Conservation (phyloP, 2,888 invertebrate genomes). For the Hecatera dysodea region DNA sequence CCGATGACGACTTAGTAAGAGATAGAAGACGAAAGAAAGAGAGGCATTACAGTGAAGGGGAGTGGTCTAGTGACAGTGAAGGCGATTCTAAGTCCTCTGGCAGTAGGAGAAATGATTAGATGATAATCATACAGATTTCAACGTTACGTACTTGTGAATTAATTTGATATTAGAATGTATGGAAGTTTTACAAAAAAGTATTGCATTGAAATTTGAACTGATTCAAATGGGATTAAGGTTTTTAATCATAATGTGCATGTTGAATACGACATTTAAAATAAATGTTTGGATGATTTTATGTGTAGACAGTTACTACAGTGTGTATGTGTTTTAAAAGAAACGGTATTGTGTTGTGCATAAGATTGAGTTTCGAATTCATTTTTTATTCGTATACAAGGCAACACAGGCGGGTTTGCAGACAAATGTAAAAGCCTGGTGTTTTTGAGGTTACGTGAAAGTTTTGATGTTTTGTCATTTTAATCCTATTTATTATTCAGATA, state of each 20-base stretch:
- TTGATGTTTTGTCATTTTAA: background rate
- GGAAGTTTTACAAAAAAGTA: background rate
- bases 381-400: background rate
- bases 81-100: conserved; percentile 75
- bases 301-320: background rate
- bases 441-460: background rate
- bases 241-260: background rate
- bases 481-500: background rate
- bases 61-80: conserved; percentile 87
- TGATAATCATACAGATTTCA: conserved; percentile 14
- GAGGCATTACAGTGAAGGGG: conserved; percentile 87
- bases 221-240: background rate
- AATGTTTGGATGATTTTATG: background rate
- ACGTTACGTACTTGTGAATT: background rate
- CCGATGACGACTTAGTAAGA: conserved; percentile 71
- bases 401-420: background rate
- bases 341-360: background rate
- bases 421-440: background rate
- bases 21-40: conserved; percentile 73
- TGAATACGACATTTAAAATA: background rate
- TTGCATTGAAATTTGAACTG: background rate
- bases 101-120: conserved; percentile 61
- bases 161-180: conserved; percentile 24
- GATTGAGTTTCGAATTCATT: conserved; percentile 2
- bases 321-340: background rate